Evolutionary conservation across 1,140 invertebrate species (phyloP), one percentile per base, ranked within the genome.

Genomic region (Charaxes varanes): DNA sequence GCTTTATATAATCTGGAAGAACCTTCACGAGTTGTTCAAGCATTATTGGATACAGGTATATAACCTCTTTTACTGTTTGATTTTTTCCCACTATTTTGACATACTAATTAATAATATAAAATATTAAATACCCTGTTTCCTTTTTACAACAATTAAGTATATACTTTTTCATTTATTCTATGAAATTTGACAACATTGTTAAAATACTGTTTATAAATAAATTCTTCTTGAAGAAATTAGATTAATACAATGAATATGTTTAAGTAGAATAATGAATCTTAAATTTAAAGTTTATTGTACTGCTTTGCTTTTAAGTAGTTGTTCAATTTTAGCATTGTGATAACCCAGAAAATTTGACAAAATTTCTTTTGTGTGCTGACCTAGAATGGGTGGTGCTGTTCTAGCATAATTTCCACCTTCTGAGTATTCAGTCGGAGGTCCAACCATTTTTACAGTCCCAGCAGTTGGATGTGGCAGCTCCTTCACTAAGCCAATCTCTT

Each of bases 311-410:
- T 61, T 13, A 31, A 59, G 60, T 6, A 94, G 84, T 33, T 55
- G 56, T 11, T 87, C 41, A 58, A 96, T 89, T 64, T 88, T 85
- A 8, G 85, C 62, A 15, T 88, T 76, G 35, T 85, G 76, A 61
- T 92, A 93, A n/a, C 89, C 86, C 26, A 97, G 77, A 27, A 96
- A 61, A 41, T 89, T 64, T 33, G 72, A 78, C 16, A 98, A 84
- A 24, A 98, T 87, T 63, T 93, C 86, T 23, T 84, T 67, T 0
- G 97, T 98, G 62, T 99, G 96, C 78, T 98, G 88, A 0, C 96
- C 97, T 13, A 97, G 84, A 13, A 85, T 68, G 0, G 97, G 97
- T 7, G 97, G 96, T n/a, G 95, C 86, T 6, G 81, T 85, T 41
- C 91, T 86, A 0, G 90, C 86, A 42, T 82, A 63, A 71, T 95